Conservation (phyloP, 2,888 invertebrate species). For the Pseudoips prasinana region DNA sequence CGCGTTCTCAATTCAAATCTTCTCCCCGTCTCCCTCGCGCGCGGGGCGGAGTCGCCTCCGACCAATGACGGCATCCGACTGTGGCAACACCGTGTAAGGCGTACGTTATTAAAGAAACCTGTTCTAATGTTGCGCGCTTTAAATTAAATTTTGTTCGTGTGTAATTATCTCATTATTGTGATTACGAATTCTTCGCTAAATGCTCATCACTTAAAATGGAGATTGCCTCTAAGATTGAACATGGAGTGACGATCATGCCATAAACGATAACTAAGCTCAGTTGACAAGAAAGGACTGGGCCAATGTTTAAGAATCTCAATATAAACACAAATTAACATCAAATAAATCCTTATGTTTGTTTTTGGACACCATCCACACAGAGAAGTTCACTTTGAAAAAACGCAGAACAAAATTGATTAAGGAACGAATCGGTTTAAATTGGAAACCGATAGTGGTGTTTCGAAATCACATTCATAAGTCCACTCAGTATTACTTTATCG, state of each 20-base stretch:
- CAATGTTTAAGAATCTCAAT: too few species aligned
- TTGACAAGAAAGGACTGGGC: slow-evolving; percentile 41
- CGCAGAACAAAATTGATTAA: slow-evolving; percentile 78
- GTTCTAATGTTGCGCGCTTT: slow-evolving; percentile 82
- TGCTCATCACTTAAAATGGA: slow-evolving; percentile 74
- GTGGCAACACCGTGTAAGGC: slow-evolving; percentile 80
- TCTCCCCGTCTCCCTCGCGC: slow-evolving; percentile 77
- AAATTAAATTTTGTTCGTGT: slow-evolving; percentile 82
- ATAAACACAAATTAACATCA: slow-evolving; percentile 54
- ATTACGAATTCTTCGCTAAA: slow-evolving; percentile 80
- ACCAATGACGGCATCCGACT: slow-evolving; percentile 78
- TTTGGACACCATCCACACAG: slow-evolving; percentile 63
- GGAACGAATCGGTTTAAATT: slow-evolving; percentile 82
- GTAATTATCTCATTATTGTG: slow-evolving; percentile 82
- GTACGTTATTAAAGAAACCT: slow-evolving; percentile 82
- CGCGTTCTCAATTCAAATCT: slow-evolving; percentile 82
- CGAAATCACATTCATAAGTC: slow-evolving; percentile 81
- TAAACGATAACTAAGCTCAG: slow-evolving; percentile 50
- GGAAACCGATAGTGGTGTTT: slow-evolving; percentile 81
- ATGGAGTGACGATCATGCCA: slow-evolving; percentile 55
- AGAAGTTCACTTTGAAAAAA: slow-evolving; percentile 70
- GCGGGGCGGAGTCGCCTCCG: slow-evolving; percentile 78
- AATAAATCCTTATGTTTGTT: slow-evolving; percentile 62
- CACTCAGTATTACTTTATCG: slow-evolving; percentile 78
- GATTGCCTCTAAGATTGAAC: slow-evolving; percentile 60